Conservation (phyloP, 2,888 invertebrate genomes). For the Podotricha telesiphe region DNA sequence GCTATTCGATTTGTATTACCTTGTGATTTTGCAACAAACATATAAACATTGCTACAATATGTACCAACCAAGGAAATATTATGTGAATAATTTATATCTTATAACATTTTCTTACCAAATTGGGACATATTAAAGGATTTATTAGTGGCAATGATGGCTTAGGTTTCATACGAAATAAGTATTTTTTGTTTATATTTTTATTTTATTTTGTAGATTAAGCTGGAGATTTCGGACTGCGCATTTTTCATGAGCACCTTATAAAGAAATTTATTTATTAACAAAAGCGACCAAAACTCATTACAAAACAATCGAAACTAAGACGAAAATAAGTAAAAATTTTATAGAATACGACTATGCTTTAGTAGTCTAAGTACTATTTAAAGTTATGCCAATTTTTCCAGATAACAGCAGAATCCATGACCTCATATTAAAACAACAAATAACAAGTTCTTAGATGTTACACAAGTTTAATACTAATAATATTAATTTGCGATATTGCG, state of each 20-base stretch:
- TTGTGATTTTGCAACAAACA: slow-evolving; percentile 50
- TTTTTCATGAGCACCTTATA: slow-evolving; percentile 31
- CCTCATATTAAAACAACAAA: neutral
- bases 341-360: neutral
- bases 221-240: slow-evolving; percentile 28
- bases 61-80: slow-evolving; percentile 44
- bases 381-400: neutral
- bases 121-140: slow-evolving; percentile 38
- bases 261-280: slow-evolving; percentile 4
- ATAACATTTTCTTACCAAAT: slow-evolving; percentile 42
- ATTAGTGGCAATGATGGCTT: slow-evolving; percentile 36
- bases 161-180: slow-evolving; percentile 19
- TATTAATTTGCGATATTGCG: neutral
- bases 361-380: neutral
- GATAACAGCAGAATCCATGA: neutral
- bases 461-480: neutral
- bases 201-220: slow-evolving; percentile 22
- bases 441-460: neutral
- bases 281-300: neutral
- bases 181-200: slow-evolving; percentile 30
- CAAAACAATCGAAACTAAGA: neutral
- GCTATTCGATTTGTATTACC: slow-evolving; percentile 55
- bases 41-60: slow-evolving; percentile 4
- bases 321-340: neutral
- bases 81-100: slow-evolving; percentile 46